phyloP scores from a whole-genome alignment of 2,797 vertebrate species.

The Cyprinella venusta region DNA sequence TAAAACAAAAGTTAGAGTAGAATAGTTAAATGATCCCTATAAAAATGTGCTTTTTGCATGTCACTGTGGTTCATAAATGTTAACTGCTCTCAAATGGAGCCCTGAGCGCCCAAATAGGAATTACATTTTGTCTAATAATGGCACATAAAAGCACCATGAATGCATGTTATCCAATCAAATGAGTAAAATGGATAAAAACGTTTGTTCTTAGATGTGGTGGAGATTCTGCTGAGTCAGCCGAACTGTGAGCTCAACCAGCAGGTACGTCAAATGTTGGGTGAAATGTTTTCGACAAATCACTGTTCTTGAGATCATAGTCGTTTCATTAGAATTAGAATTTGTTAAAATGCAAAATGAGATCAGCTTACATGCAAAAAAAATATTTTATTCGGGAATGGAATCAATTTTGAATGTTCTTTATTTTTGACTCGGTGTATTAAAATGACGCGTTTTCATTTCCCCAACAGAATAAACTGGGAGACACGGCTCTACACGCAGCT shows the following conservation, averaged over 20 bases:
- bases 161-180: not conserved
- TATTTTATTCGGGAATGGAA: not conserved
- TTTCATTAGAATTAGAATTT: not conserved
- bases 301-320: not conserved
- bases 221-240: slow-evolving; percentile 87
- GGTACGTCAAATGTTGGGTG: slow-evolving; percentile 72
- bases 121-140: not conserved
- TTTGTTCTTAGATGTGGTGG: slow-evolving; percentile 87
- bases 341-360: not conserved
- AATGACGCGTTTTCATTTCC: not conserved
- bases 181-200: not conserved
- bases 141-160: not conserved
- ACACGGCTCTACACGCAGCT: slow-evolving; percentile 94
- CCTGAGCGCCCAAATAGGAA: not conserved
- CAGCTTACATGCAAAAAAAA: not conserved
- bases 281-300: not conserved
- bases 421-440: not conserved
- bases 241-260: slow-evolving; percentile 96
- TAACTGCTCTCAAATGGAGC: not conserved
- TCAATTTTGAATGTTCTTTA: not conserved
- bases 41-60: no score
- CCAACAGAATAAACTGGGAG: slow-evolving; percentile 94
- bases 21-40: no score
- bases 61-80: no score
- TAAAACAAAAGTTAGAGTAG: no score